These are phyloP conservation scores for Anseranas semipalmata DNA, from an alignment of 2,113 vertebrate species.

Conservation along the genomic window DNA sequence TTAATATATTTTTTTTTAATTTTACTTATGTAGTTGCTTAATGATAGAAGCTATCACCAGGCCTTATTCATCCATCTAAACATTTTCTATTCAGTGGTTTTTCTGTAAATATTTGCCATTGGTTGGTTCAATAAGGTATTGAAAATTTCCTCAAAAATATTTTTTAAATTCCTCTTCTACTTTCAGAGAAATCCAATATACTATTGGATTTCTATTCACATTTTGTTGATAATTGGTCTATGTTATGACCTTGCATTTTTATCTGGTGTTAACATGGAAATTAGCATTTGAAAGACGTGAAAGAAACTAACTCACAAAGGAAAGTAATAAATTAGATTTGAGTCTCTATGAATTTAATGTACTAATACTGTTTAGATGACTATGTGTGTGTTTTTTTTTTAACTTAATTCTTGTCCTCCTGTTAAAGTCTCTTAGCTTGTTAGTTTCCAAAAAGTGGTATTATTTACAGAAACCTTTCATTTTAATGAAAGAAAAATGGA, in stretches of 20 bases:
- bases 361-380: not conserved
- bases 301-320: not conserved
- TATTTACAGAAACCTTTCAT: not conserved
- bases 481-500: conserved; percentile 10
- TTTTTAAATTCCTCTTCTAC: not conserved
- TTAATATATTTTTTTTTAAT: not conserved
- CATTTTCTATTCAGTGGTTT: not conserved
- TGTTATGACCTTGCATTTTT: not conserved
- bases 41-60: not conserved
- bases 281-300: not conserved
- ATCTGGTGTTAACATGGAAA: not conserved
- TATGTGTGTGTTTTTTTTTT: not conserved
- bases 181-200: not conserved
- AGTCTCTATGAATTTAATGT: not conserved
- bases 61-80: not conserved
- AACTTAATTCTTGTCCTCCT: not conserved
- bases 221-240: not conserved
- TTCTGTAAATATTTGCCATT: not conserved
- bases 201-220: not conserved
- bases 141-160: not conserved
- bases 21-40: not conserved
- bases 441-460: not conserved
- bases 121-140: not conserved
- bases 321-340: not conserved
- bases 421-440: not conserved